Evolutionary conservation across 1,140 invertebrate species (phyloP).

Genomic region (Archivesica marissinica): DNA sequence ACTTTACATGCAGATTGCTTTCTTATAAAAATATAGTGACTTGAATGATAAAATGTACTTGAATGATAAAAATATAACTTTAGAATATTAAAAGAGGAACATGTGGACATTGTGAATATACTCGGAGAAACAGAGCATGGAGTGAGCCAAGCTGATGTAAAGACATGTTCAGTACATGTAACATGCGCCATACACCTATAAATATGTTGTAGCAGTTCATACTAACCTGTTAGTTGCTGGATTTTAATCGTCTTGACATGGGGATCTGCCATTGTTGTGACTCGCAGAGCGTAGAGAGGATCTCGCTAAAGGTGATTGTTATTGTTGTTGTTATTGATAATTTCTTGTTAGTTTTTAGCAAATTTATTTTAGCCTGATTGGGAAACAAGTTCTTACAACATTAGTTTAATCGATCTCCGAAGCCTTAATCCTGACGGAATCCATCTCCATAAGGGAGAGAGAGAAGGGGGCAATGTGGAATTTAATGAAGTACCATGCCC

Average conservation of each 20-base stretch:
- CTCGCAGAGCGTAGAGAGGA: neutral
- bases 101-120: neutral
- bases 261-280: conserved; percentile 43
- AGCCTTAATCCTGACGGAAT: neutral
- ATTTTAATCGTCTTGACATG: neutral
- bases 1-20: too few relatives aligned
- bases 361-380: neutral
- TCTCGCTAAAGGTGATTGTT: conserved; percentile 25
- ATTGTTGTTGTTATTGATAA: neutral
- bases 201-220: neutral
- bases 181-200: neutral
- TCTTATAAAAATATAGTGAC: too few relatives aligned
- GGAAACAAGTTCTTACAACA: neutral
- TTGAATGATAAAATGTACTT: too few relatives aligned
- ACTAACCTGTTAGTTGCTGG: neutral
- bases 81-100: too few relatives aligned
- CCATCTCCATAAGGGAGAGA: too few relatives aligned
- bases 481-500: too few relatives aligned
- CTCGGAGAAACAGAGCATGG: neutral
- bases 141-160: too few relatives aligned
- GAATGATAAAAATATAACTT: too few relatives aligned
- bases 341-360: neutral
- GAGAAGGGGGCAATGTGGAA: too few relatives aligned
- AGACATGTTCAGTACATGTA: neutral
- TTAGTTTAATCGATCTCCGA: neutral